Evolutionary conservation across 2,113 vertebrate genomes (phyloP).

Genomic region (Polypterus bichir): DNA sequence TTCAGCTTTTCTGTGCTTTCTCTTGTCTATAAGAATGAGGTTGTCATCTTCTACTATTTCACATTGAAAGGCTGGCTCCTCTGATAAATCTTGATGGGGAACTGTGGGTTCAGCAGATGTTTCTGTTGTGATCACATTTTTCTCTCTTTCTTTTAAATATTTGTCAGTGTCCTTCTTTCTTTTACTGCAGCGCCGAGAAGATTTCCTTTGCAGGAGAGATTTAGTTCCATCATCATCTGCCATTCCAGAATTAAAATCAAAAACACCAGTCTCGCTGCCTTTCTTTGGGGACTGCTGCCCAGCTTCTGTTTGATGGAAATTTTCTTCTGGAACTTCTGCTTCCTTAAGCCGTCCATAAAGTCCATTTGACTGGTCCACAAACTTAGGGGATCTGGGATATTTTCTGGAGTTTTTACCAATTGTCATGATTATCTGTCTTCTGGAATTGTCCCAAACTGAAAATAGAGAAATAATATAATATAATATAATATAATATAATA

Average conservation of each 20-base stretch:
- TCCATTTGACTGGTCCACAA: conserved; percentile 44
- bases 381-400: conserved; percentile 42
- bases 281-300: background rate
- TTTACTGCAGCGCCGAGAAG: conserved; percentile 32
- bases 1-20: background rate
- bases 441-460: too few species aligned
- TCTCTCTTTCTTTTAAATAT: conserved; percentile 1
- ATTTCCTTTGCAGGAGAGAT: conserved; percentile 35
- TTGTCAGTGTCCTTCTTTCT: conserved; percentile 38
- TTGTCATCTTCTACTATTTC: conserved; percentile 6
- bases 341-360: conserved; percentile 48
- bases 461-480: too few species aligned
- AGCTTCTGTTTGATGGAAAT: background rate
- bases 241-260: conserved; percentile 32
- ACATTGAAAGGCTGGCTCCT: conserved; percentile 23
- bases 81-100: conserved; percentile 11
- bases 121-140: conserved; percentile 6
- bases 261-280: conserved; percentile 19
- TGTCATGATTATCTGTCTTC: conserved; percentile 32
- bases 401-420: conserved; percentile 48
- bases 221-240: conserved; percentile 44
- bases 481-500: too few species aligned
- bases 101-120: conserved; percentile 14
- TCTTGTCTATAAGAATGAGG: background rate
- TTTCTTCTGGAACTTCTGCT: background rate